Evolutionary conservation across 2,797 vertebrate species (phyloP).

Genomic region (Pagetopsis macropterus): DNA sequence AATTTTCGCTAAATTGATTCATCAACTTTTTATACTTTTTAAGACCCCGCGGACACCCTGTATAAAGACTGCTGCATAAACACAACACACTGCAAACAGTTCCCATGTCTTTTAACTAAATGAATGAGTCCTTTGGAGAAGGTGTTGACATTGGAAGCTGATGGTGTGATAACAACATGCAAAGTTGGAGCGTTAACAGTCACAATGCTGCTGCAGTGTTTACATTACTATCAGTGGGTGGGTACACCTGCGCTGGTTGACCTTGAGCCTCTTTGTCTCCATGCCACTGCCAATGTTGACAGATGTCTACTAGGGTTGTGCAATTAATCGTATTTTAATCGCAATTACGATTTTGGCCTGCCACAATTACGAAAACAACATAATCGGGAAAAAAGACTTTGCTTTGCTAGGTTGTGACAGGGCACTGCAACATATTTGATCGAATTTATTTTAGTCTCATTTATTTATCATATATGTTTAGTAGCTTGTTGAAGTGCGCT

Average conservation of each 20-base stretch:
- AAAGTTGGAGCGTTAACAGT: neutral
- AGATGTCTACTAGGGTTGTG: neutral
- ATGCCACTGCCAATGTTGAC: slow-evolving; percentile 49
- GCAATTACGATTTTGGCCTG: no score
- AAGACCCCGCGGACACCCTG: no score
- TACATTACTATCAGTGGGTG: slow-evolving; percentile 40
- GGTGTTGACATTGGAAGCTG: slow-evolving; percentile 26
- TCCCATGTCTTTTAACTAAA: neutral
- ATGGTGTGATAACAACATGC: slow-evolving; percentile 17
- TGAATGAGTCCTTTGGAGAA: neutral
- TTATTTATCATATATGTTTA: no score
- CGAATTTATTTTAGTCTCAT: no score
- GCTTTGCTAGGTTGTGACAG: no score
- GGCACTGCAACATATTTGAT: no score
- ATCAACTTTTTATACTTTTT: no score
- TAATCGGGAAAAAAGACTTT: no score
- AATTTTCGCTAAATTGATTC: no score
- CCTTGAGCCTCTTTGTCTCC: slow-evolving; percentile 55
- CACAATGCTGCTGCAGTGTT: slow-evolving; percentile 42
- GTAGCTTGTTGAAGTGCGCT: no score
- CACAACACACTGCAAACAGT: neutral
- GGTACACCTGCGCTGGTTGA: slow-evolving; percentile 38
- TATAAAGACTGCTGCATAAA: slow-evolving; percentile 9
- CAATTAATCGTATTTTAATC: no score
- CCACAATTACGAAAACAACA: no score